Evolutionary conservation across 2,113 vertebrate species (phyloP), one percentile per base, ranked within the genome.

Genomic region (Eupsittula cactorum): DNA sequence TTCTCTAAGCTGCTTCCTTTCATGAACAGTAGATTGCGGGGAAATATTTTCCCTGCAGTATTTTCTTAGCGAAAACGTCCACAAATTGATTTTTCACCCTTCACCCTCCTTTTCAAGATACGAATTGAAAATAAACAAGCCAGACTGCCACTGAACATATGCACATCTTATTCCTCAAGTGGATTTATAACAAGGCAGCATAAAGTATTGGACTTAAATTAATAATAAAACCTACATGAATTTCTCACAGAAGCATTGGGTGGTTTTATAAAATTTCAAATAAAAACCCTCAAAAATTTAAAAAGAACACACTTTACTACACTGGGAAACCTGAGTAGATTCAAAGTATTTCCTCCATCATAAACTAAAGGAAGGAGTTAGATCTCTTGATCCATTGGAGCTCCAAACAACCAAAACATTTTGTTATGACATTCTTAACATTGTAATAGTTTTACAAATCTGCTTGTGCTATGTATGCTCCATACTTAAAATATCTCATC

Each of bases 1-100:
- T 86, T 87, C 84, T 83, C 49, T 89, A 86, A 92, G 50, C 69
- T 67, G 57, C 69, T 96, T 90, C 82, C 23, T 55, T 71, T 78
- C 53, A 63, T 25, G 17, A 91, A 31, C 83, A 82, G 59, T 23
- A 80, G 62, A 62, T 62, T 77, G 44, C 50, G 65, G 39, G 60
- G 37, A 79, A 97, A 92, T 73, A 8, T 86, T 79, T 94, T 53
- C 47, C 86, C 44, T 84, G 42, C 52, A 68, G 28, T 62, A 62
- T 89, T 93, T 90, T 88, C 65, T 65, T 47, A 86, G 21, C 60
- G n/a, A 88, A 93, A 93, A 83, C 8, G 29, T 65, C 29, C 4
- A 5, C 70, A 87, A 90, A 90, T 68, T 62, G 42, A 87, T 85
- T 92, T 87, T 93, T 81, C 47, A 71, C 53, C 24, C 49, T 73